Conservation (phyloP, 2,888 invertebrate genomes). For the Drosophila paramelanica region DNA sequence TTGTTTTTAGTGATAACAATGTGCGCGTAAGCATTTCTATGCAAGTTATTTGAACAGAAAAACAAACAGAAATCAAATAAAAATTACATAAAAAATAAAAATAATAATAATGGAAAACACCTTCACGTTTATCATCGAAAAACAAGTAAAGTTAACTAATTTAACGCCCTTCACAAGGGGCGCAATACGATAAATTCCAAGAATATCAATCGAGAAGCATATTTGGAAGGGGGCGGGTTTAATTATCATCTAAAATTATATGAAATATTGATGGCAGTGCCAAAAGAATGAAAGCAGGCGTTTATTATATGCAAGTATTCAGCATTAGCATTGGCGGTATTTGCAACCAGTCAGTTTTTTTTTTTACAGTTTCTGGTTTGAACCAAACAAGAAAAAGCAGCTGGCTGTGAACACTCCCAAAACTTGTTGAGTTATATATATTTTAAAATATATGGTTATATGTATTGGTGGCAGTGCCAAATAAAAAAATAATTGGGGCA, state of each 20-base stretch:
- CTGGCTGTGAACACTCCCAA: constrained; percentile 1
- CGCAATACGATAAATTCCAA: constrained; percentile 19
- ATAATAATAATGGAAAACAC: constrained; percentile 17
- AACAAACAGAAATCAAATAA: neutral
- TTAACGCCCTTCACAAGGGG: constrained; percentile 51
- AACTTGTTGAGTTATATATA: constrained; percentile 3
- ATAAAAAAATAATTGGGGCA: constrained; percentile 39
- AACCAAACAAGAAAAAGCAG: neutral
- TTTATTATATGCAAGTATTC: constrained; percentile 7
- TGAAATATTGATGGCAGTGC: constrained; percentile 48
- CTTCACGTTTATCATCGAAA: constrained; percentile 5
- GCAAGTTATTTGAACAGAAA: constrained; percentile 37
- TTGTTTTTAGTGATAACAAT: constrained; percentile 68
- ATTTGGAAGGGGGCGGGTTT: neutral
- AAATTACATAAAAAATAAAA: constrained; percentile 20
- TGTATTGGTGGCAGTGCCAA: constrained; percentile 53
- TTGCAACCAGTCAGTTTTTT: neutral
- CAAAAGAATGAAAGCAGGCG: constrained; percentile 44
- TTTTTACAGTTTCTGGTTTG: neutral
- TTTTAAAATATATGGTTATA: constrained; percentile 7
- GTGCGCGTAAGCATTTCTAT: constrained; percentile 75
- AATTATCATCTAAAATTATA: constrained; percentile 32
- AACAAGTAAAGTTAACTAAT: constrained; percentile 33
- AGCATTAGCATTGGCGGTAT: constrained; percentile 12
- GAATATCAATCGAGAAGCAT: constrained; percentile 16